Base-by-base conservation (phyloP, 1,140 invertebrate species). In the Penaeus vannamei region DNA sequence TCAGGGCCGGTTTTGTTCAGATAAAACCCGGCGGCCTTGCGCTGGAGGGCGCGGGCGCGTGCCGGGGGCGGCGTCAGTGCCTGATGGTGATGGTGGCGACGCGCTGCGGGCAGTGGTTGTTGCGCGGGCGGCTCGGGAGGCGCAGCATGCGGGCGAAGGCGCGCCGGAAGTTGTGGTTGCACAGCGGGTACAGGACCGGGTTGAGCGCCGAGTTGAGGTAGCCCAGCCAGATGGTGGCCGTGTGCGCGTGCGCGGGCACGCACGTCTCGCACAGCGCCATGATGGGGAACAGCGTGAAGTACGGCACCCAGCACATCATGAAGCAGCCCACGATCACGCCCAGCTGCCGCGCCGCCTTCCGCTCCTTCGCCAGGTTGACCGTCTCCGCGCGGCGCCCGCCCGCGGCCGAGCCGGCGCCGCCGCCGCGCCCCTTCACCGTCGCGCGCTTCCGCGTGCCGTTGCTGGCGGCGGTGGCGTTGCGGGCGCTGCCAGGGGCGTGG, bases 271-370 rank as follows among this genome's bases (percentile, higher is more conserved):
- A 95, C 85, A 95, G 94, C 4, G 95, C 95, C 29, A 95, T 94
- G 32, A 95, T 94, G 59, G 95, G 93, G 91, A 95, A 95, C 4
- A 95, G 93, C 80, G 95, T 94, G 91, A 95, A 95, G 92, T 95
- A 95, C 14, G 95, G 95, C 22, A 95, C 92, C 93, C 95, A 95
- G 91, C 95, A 95, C 10, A 95, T 91, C 8, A 95, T 94, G 92
- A 95, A 95, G 0, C 95, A 95, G 14, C 95, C 95, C 92, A 95
- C 94, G 86, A 95, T 95, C 19, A 95, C 95, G 1, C 95, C 95
- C 23, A 95, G 93, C 91, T 95, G 95, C 72, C 94, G 92, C 2
- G 95, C 95, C 14, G 95, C 95, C 92, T 95, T 94, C 90, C 95
- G 95, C 90, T 95, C 95, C 89, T 95, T 95, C 36, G 93, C 92